Evolutionary conservation across 2,888 invertebrate genomes (phyloP).

Genomic region (Monoplex corrugatus): DNA sequence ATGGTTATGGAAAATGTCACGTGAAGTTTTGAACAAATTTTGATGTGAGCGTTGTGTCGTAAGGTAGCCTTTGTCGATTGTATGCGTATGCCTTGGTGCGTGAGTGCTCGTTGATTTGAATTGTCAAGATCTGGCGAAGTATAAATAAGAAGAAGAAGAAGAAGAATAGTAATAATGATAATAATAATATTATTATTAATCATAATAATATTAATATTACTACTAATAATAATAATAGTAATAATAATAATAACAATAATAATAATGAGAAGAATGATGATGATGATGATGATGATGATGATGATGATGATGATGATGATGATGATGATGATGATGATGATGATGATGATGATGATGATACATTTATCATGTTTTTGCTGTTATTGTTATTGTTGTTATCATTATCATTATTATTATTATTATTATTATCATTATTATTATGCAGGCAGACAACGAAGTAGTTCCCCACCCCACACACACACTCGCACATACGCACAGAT

Average conservation of each 20-base stretch:
- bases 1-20: too few relatives aligned
- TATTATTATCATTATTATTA: not conserved
- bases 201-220: not conserved
- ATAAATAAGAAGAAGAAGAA: too few relatives aligned
- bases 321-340: not conserved
- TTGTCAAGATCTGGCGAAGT: too few relatives aligned
- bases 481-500: not conserved
- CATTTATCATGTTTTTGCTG: too few relatives aligned
- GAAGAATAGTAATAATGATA: too few relatives aligned
- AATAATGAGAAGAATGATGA: not conserved
- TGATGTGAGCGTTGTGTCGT: too few relatives aligned
- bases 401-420: not conserved
- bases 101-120: too few relatives aligned
- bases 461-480: not conserved
- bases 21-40: too few relatives aligned
- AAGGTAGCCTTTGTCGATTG: too few relatives aligned
- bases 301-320: slow-evolving; percentile 22
- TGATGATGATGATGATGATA: too few relatives aligned
- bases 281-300: slow-evolving; percentile 19
- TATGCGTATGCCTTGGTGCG: too few relatives aligned
- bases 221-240: not conserved
- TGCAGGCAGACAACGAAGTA: not conserved
- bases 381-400: not conserved
- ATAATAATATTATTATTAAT: not conserved
- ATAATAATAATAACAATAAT: not conserved